phyloP scores from a whole-genome alignment of 2,797 vertebrate species.

The Oreochromis grahami region DNA sequence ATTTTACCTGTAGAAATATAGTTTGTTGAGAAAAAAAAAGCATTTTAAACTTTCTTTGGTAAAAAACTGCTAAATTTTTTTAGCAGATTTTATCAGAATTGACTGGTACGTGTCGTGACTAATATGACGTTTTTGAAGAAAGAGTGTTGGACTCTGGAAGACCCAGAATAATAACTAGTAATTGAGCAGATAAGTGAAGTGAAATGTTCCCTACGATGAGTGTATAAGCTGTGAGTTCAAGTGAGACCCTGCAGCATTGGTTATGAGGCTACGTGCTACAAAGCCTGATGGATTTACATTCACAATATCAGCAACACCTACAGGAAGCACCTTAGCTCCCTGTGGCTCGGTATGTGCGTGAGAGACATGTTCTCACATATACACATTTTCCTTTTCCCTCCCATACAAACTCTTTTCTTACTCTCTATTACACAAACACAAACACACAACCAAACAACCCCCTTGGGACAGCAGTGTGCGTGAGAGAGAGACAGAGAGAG shows the following conservation, averaged over 20 bases:
- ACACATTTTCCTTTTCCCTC: not conserved
- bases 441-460: not conserved
- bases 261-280: not conserved
- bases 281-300: conserved; percentile 35
- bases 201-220: not conserved
- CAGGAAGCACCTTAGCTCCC: not conserved
- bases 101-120: not conserved
- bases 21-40: not conserved
- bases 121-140: not conserved
- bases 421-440: not conserved
- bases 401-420: not conserved
- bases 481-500: fast-evolving
- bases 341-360: not conserved
- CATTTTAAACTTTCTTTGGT: not conserved
- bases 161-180: not conserved
- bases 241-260: not conserved
- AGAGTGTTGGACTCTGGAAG: not conserved
- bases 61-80: not conserved
- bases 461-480: not conserved
- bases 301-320: conserved; percentile 32
- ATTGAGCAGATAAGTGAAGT: not conserved
- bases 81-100: not conserved
- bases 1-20: not conserved
- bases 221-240: not conserved
- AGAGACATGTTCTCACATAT: not conserved